Conservation (phyloP, 92 coral and sea anemone genomes). For the Blastomussa wellsi region DNA sequence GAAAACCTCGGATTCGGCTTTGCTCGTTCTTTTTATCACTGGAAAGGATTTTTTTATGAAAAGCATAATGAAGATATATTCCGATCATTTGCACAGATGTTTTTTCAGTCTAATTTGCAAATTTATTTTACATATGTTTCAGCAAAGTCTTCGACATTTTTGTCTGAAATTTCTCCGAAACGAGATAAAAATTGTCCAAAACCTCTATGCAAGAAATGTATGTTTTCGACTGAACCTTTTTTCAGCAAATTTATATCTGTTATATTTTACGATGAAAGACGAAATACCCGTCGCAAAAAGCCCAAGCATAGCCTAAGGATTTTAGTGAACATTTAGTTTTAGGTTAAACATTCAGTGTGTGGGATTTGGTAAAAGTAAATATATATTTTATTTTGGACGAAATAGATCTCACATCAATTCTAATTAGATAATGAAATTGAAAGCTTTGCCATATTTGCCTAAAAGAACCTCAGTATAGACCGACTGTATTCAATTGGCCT, state of each 20-base stretch:
- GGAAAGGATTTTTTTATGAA: too few relatives aligned
- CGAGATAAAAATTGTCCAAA: too few relatives aligned
- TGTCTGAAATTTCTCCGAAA: too few relatives aligned
- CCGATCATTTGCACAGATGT: too few relatives aligned
- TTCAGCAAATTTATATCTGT: constrained; percentile 15
- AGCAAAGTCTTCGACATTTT: too few relatives aligned
- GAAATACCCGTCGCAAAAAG: neutral
- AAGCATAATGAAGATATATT: too few relatives aligned
- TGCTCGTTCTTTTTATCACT: too few relatives aligned
- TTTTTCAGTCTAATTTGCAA: too few relatives aligned
- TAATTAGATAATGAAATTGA: neutral
- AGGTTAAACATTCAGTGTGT: neutral
- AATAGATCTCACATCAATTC: neutral
- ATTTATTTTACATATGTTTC: too few relatives aligned
- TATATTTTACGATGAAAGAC: neutral
- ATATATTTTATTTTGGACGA: neutral
- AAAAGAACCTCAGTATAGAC: neutral
- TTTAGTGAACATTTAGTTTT: neutral
- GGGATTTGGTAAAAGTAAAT: neutral
- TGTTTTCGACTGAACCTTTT: neutral
- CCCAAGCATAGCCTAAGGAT: neutral
- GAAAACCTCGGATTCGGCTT: too few relatives aligned
- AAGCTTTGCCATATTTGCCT: neutral
- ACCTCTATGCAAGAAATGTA: too few relatives aligned
- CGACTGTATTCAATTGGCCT: neutral